Evolutionary conservation across 2,113 vertebrate species (phyloP).

Genomic region (Xiphophorus maculatus): DNA sequence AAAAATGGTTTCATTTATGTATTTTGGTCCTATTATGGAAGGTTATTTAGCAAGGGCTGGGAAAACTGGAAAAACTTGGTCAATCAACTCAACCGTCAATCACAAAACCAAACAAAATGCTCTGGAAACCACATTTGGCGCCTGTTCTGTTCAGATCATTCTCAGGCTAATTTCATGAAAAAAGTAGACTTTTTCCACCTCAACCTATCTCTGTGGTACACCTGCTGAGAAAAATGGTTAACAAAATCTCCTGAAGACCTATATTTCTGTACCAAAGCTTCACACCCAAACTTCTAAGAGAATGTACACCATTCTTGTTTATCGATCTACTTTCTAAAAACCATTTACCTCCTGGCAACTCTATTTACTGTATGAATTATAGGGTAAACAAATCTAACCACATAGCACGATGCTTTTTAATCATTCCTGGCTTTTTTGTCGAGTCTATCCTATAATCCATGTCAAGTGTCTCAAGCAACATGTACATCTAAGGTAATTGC

Average conservation of each 20-base stretch:
- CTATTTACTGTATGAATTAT: constrained; percentile 61
- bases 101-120: constrained; percentile 60
- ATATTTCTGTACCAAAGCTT: constrained; percentile 56
- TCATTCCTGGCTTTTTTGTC: constrained; percentile 42
- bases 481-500: constrained; percentile 45
- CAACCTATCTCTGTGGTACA: constrained; percentile 42
- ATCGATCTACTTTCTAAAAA: constrained; percentile 69
- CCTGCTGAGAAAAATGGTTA: constrained; percentile 61
- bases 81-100: constrained; percentile 25
- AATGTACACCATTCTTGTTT: constrained; percentile 62
- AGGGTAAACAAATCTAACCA: constrained; percentile 67
- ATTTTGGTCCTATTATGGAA: constrained; percentile 51
- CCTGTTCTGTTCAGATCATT: constrained; percentile 53
- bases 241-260: constrained; percentile 40
- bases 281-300: constrained; percentile 58
- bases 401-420: constrained; percentile 61
- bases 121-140: constrained; percentile 72
- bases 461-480: constrained; percentile 57
- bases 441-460: constrained; percentile 57
- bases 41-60: constrained; percentile 36
- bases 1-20: constrained; percentile 74
- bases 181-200: constrained; percentile 40
- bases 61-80: constrained; percentile 78
- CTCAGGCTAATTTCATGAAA: constrained; percentile 62
- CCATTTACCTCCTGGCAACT: constrained; percentile 67